These are phyloP conservation scores for Nesometra sesokonis DNA, from an alignment of 35 echinoderm and acorn worm species.

Conservation along the genomic window DNA sequence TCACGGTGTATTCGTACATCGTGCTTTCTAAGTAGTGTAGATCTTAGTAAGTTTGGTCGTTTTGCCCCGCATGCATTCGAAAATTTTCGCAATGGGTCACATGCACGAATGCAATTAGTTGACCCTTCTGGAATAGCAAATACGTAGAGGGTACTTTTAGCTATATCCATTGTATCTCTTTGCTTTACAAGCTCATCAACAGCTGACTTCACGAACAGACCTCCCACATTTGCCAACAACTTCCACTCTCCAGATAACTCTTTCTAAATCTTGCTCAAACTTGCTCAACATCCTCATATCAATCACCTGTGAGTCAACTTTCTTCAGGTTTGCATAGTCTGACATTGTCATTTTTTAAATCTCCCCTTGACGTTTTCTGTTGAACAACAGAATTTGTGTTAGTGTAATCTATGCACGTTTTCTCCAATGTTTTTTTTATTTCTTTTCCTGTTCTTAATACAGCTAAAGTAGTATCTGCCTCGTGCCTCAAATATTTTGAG, in stretches of 20 bases:
- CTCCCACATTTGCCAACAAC: constrained; percentile 48
- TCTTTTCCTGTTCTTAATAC: not conserved
- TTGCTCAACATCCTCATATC: constrained; percentile 18
- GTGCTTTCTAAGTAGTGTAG: constrained; percentile 41
- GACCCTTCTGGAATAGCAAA: constrained; percentile 7
- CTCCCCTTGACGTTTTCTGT: constrained; percentile 28
- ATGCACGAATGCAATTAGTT: not conserved
- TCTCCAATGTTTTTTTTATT: constrained; percentile 29
- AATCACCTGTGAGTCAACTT: constrained; percentile 25
- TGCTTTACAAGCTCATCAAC: constrained; percentile 7
- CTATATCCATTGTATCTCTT: constrained; percentile 12
- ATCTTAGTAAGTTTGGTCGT: constrained; percentile 15
- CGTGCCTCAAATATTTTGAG: not conserved
- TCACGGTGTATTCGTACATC: constrained; percentile 1
- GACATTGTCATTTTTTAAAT: constrained; percentile 36
- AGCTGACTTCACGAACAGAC: constrained; percentile 13
- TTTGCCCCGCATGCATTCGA: constrained; percentile 29
- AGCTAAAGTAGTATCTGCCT: not conserved
- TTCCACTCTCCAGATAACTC: constrained; percentile 27
- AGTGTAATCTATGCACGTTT: constrained; percentile 4
- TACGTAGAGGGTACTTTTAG: not conserved
- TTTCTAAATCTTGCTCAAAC: constrained; percentile 29
- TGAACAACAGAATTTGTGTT: constrained; percentile 33
- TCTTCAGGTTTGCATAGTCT: constrained; percentile 37
- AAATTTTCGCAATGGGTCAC: constrained; percentile 8